Conservation (phyloP, 2,113 vertebrate genomes). For the Lates calcarifer region DNA sequence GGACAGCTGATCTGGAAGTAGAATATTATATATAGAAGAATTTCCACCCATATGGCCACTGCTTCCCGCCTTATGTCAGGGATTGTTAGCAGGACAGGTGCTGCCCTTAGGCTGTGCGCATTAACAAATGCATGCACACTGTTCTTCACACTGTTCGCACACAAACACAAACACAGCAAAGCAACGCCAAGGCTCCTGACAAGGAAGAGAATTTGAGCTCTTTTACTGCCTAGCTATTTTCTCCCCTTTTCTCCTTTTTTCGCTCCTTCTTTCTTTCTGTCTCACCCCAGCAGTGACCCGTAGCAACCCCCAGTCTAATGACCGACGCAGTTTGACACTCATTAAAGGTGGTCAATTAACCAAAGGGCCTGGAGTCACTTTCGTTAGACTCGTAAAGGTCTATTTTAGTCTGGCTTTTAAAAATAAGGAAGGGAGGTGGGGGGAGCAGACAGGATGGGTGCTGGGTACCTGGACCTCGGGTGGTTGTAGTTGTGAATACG, state of each 20-base stretch:
- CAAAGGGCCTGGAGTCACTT: slow-evolving; percentile 73
- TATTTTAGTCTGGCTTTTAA: slow-evolving; percentile 75
- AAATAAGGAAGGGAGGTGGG: slow-evolving; percentile 26
- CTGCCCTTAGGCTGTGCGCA: slow-evolving; percentile 62
- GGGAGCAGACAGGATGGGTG: slow-evolving; percentile 37
- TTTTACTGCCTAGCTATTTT: slow-evolving; percentile 43
- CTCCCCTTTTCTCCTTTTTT: slow-evolving; percentile 15
- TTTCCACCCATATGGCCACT: slow-evolving; percentile 66
- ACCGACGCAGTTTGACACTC: slow-evolving; percentile 79
- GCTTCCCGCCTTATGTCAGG: slow-evolving; percentile 48
- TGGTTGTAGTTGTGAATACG: slow-evolving; percentile 15
- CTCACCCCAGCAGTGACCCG: slow-evolving; percentile 74
- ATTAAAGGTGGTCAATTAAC: slow-evolving; percentile 84
- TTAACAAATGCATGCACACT: slow-evolving; percentile 59
- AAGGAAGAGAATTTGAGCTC: slow-evolving; percentile 33
- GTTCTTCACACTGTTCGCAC: slow-evolving; percentile 36
- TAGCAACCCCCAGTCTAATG: slow-evolving; percentile 78
- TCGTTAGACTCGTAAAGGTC: slow-evolving; percentile 79
- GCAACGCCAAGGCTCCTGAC: slow-evolving; percentile 14
- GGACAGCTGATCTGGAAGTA: slow-evolving; percentile 40
- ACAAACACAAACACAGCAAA: slow-evolving; percentile 44
- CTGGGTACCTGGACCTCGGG: slow-evolving; percentile 39
- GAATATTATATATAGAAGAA: slow-evolving; percentile 57
- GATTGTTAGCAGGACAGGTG: slow-evolving; percentile 75
- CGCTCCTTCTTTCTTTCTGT: slow-evolving; percentile 20